Evolutionary conservation across 2,888 invertebrate species (phyloP), one percentile per base, ranked within the genome.

Genomic region (Harmothoe impar): DNA sequence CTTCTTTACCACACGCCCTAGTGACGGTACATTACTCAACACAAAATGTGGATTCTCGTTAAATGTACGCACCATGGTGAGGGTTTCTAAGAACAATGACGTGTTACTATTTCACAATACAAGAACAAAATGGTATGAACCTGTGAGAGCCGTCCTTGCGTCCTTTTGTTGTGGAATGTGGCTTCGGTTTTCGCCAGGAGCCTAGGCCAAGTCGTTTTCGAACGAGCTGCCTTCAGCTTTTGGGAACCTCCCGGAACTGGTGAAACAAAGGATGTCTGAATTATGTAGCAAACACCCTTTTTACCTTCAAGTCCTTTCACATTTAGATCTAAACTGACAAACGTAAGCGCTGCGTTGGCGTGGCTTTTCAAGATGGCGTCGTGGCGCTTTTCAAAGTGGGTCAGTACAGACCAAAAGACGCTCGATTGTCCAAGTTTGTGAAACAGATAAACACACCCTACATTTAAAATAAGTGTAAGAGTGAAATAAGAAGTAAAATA

Each of bases 341-440:
- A 43, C 43, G n/a, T 43, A 43, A 3, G 43, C 5, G 5, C 43
- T 43, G 43, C 43, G 43, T 7, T 43, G 43, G 43, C 43, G 43
- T 43, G 43, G 43, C 43, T 43, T 43, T 43, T 43, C 81, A 81
- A 81, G n/a, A 81, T 81, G 81, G 81, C 81, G 81, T 33, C 81
- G 15, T 81, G 35, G 23, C 5, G 35, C 43, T 35, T 81, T 7
- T 35, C n/a, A 77, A 77, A 7, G 25, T 81, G n/a, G 81, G 81
- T 81, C 81, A 81, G 81, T 81, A 81, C 81, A 81, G 81, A 81
- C 81, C 81, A 31, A 77, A 29, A 77, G 77, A 29, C 25, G 77
- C 17, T 62, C 20, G 23, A 62, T 62, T n/a, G 20, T n/a, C 62
- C 20, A n/a, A 62, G 62, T 5, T n/a, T 62, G 20, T 62, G 20